Base-by-base conservation (phyloP, 2,797 vertebrate species). In the Chaetodon trifasciatus region DNA sequence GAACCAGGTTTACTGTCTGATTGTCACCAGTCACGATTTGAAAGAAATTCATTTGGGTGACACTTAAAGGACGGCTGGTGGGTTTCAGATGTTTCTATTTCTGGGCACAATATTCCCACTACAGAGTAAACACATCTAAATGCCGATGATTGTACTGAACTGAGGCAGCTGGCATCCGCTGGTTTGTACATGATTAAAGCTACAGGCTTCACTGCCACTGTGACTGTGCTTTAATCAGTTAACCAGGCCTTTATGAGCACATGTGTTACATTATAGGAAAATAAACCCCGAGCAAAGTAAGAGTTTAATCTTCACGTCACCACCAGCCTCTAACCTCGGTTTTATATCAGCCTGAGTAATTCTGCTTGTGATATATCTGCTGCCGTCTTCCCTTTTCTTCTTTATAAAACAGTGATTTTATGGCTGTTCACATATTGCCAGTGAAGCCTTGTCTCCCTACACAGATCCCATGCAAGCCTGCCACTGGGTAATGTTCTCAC, bases 171-270 rank as follows among this genome's bases (percentile, higher is more conserved):
- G 88, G 78, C 82, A 74, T 85, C 84, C 12, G 63, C 19, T 87
- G 81, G 83, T 89, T 86, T 85, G 84, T 71, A 10, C 64, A 35
- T 83, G 89, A 91, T 92, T 93, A 91, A 91, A 88, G 83, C 82
- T 46, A 28, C 42, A 81, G 42, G 37, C 37, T 79, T 85, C 79
- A 79, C 70, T 74, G 78, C 88, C 74, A 74, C 85, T 49, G 61
- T 74, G 77, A 78, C 82, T 84, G 71, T 6, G 77, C 86, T 90
- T 90, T 88, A 82, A 91, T 89, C 83, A 89, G 81, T 68, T 80
- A 73, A 84, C 79, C n/a, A 13, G 58, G 57, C 65, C 78, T 88
- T 90, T 74, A 84, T 74, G 77, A 77, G 78, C 73, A 46, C 81
- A 84, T 62, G 63, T 55, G 77, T 73, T 61, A 47, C 67, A 86